phyloP scores from a whole-genome alignment of 2,113 vertebrate genomes.

The Charina bottae region DNA sequence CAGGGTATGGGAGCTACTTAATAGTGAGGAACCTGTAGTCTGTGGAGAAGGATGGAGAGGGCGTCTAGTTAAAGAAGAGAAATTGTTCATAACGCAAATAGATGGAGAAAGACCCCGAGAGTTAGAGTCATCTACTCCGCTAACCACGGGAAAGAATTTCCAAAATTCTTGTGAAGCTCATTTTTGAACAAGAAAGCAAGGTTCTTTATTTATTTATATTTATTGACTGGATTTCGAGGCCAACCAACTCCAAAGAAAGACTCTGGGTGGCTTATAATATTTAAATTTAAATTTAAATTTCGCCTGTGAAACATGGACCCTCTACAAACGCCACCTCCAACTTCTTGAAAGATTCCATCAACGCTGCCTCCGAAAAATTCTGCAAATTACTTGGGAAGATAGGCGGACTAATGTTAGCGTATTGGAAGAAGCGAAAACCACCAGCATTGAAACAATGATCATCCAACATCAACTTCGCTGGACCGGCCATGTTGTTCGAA shows the following conservation, averaged over 20 bases:
- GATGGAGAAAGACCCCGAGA: neutral
- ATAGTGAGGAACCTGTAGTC: neutral
- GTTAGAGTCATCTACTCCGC: neutral
- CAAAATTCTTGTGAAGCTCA: neutral
- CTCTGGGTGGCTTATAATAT: neutral
- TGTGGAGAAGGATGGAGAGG: neutral
- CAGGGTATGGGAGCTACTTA: neutral
- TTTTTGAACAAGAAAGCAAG: neutral
- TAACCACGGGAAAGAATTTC: neutral
- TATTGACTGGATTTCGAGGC: neutral
- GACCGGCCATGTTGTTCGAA: too few relatives aligned
- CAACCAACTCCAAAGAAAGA: neutral
- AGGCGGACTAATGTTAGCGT: too few relatives aligned
- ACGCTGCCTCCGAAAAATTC: too few relatives aligned
- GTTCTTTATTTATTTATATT: too few relatives aligned
- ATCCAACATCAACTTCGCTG: too few relatives aligned
- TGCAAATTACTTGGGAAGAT: too few relatives aligned
- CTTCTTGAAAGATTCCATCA: too few relatives aligned
- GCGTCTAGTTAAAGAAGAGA: neutral
- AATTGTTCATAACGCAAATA: neutral
- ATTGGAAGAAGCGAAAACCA: too few relatives aligned
- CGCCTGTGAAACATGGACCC: too few relatives aligned
- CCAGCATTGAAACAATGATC: too few relatives aligned
- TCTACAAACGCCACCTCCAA: too few relatives aligned
- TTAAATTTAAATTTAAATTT: too few relatives aligned